Percentiles rank a stretch among this genome's conserved stretches.
phyloP scores from a whole-genome alignment of 2,113 vertebrate species.

The Kryptolebias marmoratus region DNA sequence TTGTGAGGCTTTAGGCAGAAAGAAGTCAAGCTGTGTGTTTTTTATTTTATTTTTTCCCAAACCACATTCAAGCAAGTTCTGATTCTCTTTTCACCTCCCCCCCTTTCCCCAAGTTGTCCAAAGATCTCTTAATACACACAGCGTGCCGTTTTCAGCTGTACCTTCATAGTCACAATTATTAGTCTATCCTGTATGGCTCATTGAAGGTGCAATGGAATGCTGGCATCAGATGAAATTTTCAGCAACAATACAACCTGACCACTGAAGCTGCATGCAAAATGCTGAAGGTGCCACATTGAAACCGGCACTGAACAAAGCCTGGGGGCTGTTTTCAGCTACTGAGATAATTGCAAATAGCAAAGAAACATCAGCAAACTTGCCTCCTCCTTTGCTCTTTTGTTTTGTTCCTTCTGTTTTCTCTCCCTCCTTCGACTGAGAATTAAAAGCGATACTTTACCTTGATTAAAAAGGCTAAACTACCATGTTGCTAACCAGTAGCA shows the following conservation, averaged over 20 bases:
- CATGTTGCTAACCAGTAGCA: slow-evolving; percentile 59
- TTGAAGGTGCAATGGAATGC: slow-evolving; percentile 59
- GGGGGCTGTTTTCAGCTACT: slow-evolving; percentile 48
- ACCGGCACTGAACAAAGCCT: slow-evolving; percentile 47
- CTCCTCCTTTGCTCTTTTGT: slow-evolving; percentile 35
- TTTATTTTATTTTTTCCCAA: slow-evolving; percentile 39
- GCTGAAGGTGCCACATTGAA: slow-evolving; percentile 56
- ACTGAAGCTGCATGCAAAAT: slow-evolving; percentile 55
- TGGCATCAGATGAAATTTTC: slow-evolving; percentile 41
- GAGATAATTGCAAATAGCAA: slow-evolving; percentile 72
- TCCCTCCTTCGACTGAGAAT: slow-evolving; percentile 46
- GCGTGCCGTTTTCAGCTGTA: slow-evolving; percentile 20
- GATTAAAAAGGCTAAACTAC: slow-evolving; percentile 74
- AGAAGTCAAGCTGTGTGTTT: slow-evolving; percentile 69
- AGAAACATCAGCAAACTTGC: slow-evolving; percentile 59
- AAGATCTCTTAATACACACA: slow-evolving; percentile 32
- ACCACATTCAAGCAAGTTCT: slow-evolving; percentile 71
- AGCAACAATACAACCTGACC: slow-evolving; percentile 53
- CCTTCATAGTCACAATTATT: slow-evolving; percentile 11
- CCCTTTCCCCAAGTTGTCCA: slow-evolving; percentile 41
- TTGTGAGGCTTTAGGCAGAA: slow-evolving; percentile 74
- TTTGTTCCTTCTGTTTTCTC: slow-evolving; percentile 1
- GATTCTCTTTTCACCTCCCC: slow-evolving; percentile 53
- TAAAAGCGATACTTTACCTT: slow-evolving; percentile 68
- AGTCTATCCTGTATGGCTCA: slow-evolving; percentile 12